Evolutionary conservation across 2,888 invertebrate species (phyloP).

Genomic region (Cryptocephalus moraei): DNA sequence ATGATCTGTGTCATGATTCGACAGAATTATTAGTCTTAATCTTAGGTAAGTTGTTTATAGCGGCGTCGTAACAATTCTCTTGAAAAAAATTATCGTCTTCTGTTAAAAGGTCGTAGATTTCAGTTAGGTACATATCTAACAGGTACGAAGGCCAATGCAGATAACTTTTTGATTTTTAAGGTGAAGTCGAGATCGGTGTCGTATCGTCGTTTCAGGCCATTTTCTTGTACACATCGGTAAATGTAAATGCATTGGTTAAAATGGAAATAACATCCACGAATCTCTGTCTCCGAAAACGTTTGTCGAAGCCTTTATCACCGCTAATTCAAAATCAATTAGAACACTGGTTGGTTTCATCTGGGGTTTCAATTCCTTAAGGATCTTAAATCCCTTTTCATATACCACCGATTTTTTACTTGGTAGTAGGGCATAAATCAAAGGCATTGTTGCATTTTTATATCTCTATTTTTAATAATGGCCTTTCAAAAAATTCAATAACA

Average conservation of each 20-base stretch:
- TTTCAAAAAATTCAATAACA: no score
- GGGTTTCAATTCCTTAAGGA: background rate
- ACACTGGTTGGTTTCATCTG: background rate
- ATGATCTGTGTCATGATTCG: background rate
- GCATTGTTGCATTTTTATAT: background rate
- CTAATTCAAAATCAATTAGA: background rate
- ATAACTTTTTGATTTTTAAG: background rate
- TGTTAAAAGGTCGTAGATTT: background rate
- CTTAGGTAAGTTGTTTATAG: background rate
- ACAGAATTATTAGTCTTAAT: background rate
- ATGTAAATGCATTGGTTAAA: constrained; percentile 1
- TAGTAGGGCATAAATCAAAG: background rate
- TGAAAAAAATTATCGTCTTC: background rate
- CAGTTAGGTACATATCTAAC: background rate
- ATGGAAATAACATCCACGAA: background rate
- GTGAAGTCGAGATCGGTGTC: background rate
- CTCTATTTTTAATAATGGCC: no score
- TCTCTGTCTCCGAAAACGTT: background rate
- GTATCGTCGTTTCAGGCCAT: background rate
- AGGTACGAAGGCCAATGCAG: background rate
- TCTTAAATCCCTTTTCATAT: background rate
- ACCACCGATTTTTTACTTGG: background rate
- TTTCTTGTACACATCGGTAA: background rate
- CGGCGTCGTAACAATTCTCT: background rate
- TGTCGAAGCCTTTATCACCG: background rate